Base-by-base conservation (phyloP, 2,113 vertebrate species). In the Seriola dumerili region DNA sequence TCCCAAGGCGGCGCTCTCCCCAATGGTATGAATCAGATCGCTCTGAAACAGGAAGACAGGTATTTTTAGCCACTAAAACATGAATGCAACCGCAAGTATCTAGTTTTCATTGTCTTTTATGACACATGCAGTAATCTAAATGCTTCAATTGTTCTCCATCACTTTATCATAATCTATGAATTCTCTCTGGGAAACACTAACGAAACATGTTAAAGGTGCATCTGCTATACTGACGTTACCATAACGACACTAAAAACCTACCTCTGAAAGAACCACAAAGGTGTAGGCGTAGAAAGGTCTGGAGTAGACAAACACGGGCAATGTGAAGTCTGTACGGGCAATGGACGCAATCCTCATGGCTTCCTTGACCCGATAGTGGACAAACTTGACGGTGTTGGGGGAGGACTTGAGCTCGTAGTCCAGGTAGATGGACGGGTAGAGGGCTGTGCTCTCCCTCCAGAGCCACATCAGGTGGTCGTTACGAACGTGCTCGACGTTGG, bases 221-320 rank as follows among this genome's bases (percentile, higher is more conserved):
- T 29, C 29, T 29, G 29, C 29, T 29, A 2, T 29, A 29, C 29
- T 29, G 29, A 29, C 2, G 29, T 29, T 29, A 29, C 29, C 29
- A 29, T 29, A 29, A 29, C 29, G 4, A n/a, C 19, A 17, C 14
- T 59, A 13, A 77, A 42, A 81, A 66, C 93, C 93, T 94, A 98
- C 97, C 95, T 98, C 92, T 84, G 97, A 96, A 57, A 99, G 96
- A 88, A 94, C 93, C 81, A 95, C 88, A 78, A 97, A 95, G 21
- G 95, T 97, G 73, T 97, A 96, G 62, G 96, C 96, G 80, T 98
- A 99, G 94, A 97, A 98, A 59, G 96, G 97, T 78, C 97, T 96
- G 89, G 96, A 96, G 88, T 98, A 99, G 87, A 97, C 94, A 89
- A 97, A 98, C 67, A 98, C 96, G 1, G 97, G 97, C 65, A 99